These are phyloP conservation scores for Patella ulyssiponensis DNA, from an alignment of 2,888 invertebrate species.

Conservation along the genomic window DNA sequence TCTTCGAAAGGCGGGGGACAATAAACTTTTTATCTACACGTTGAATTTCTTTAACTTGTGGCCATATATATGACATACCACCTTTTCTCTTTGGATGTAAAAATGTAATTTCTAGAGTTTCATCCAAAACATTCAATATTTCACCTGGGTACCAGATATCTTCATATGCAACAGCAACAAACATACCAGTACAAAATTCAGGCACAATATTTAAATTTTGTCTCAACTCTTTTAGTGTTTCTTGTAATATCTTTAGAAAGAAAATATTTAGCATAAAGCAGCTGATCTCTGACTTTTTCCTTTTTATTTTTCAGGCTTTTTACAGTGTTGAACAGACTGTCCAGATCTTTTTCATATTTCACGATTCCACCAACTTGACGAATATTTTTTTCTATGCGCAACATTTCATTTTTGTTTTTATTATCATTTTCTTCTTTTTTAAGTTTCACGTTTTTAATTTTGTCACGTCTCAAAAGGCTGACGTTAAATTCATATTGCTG, in stretches of 20 bases:
- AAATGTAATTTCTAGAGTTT: constrained; percentile 2
- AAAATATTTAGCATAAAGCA: constrained; percentile 1
- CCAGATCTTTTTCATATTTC: not conserved
- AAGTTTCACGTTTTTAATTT: no score
- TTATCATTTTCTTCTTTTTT: no score
- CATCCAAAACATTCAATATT: constrained; percentile 1
- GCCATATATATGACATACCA: constrained; percentile 9
- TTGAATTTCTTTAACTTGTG: not conserved
- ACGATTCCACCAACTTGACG: no score
- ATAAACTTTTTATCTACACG: not conserved
- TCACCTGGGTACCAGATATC: constrained; percentile 15
- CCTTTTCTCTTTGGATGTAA: constrained; percentile 11
- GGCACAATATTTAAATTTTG: not conserved
- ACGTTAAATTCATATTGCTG: not conserved
- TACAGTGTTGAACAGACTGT: not conserved
- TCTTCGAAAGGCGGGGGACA: no score
- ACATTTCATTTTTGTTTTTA: no score
- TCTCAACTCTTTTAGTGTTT: not conserved
- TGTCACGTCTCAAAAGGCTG: no score
- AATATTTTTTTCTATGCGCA: no score
- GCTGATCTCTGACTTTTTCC: not conserved
- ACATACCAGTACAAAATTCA: not conserved
- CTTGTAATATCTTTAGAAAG: not conserved
- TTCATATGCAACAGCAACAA: constrained; percentile 2
- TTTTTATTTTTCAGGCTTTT: not conserved